Base-by-base conservation (phyloP, 2,888 invertebrate genomes). In the Incurvaria masculella region DNA sequence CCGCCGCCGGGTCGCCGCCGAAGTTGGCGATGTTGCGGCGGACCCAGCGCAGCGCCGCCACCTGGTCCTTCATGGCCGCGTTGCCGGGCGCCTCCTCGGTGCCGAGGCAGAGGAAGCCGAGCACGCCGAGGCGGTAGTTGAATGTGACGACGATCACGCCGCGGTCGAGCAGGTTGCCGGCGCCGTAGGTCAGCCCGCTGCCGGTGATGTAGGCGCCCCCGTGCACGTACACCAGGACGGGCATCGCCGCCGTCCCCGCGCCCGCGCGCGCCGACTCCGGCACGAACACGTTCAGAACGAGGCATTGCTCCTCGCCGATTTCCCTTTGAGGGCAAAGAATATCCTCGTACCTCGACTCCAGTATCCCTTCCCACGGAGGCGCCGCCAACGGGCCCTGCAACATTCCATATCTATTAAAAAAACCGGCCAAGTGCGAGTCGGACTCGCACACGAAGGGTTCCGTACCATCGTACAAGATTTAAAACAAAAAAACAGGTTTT, bases 31-130 rank as follows among this genome's bases (percentile, higher is more conserved):
- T 72, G 50, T 79, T 79, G 44, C 58, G 64, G 26, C 72, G 62
- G 1, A 79, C 56, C 79, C 79, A 79, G 54, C 72, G 68, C 1
- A 79, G 55, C 0, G 72, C 74, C 0, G 71, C 68, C 19, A 74
- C 61, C 53, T 73, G 73, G 55, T 79, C 79, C 49, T 76, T 78
- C 14, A 79, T 52, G 1, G 78, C 79, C 1, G 66, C 69, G 48
- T 79, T 79, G 2, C 75, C 79, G 0, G 72, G 64, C 0, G 64
- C 66, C 1, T 62, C 65, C 1, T 57, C 52, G 2, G 61, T 62
- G 14, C 63, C 64, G 0, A 76, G 62, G 48, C 72, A 72, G 1
- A 80, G 60, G 56, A 79, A 80, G 4, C 80, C 81, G 0, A 75
- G 57, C 2, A 64, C 61, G 16, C 79, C 73, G 1, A 78, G 59